Base-by-base conservation (phyloP, 2,888 invertebrate genomes). In the Zaprionus lineosus region DNA sequence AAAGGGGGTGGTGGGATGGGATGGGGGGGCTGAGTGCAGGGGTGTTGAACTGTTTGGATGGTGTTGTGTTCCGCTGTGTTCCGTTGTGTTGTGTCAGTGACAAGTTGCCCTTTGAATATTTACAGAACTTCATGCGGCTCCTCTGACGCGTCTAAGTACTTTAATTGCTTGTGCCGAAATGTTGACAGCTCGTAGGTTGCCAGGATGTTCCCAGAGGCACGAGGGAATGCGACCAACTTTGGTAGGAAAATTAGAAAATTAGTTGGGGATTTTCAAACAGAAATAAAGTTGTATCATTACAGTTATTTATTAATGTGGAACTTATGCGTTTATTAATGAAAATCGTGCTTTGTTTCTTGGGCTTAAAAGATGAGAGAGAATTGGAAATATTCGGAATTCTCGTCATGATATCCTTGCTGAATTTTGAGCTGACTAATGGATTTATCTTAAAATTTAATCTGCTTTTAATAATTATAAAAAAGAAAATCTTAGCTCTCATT, bases 21-120 rank as follows among this genome's bases (percentile, higher is more conserved):
- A 8, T 29, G 24, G 18, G 18, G 11, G 3, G n/a, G 24, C 11
- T 31, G 11, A 46, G 36, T 19, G 12, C 21, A 18, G 12, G 36
- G 21, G 9, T 28, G 28, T 28, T n/a, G 28, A 6, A 6, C 3
- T 28, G 28, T 9, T 2, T 6, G 8, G n/a, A 11, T 24, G 36
- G 7, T 31, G 41, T 9, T n/a, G 16, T 16, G 16, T 19, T 7
- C 15, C 5, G 15, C 15, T 39, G 8, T 19, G 37, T n/a, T n/a
- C n/a, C n/a, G 29, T n/a, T 51, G 39, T 14, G 55, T 18, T 52
- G 67, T 69, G 69, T 24, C 56, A 53, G 52, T 75, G 79, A 75
- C 83, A 76, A 68, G 83, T 57, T 73, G 73, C 40, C 52, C 57
- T 67, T 55, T 83, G 76, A 76, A 73, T 77, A 84, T 77, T 81